Percentiles rank a stretch among this genome's conserved stretches.
These are phyloP conservation scores for Scaptomyza cyrtandrae DNA, from an alignment of 2,888 invertebrate genomes.

Conservation along the genomic window DNA sequence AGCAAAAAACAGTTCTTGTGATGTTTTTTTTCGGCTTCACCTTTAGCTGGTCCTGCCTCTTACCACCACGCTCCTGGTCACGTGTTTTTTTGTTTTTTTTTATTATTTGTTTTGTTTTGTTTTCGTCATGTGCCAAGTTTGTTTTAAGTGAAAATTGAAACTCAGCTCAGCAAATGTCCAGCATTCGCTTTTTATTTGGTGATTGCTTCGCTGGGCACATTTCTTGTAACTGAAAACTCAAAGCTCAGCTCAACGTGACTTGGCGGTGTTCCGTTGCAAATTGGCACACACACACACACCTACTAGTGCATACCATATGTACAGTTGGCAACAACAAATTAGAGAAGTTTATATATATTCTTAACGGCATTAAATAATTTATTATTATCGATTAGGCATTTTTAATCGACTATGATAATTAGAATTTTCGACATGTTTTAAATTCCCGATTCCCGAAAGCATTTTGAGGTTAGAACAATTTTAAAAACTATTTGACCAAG, in stretches of 20 bases:
- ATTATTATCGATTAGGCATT: too few relatives aligned
- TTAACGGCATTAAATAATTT: too few relatives aligned
- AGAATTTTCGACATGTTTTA: too few relatives aligned
- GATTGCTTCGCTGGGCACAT: slow-evolving; percentile 66
- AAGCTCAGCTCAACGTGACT: slow-evolving; percentile 62
- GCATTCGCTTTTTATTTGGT: slow-evolving; percentile 66
- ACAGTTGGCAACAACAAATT: too few relatives aligned
- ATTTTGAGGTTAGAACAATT: too few relatives aligned
- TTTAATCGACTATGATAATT: too few relatives aligned
- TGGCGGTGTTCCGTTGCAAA: slow-evolving; percentile 28
- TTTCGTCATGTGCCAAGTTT: slow-evolving; percentile 67
- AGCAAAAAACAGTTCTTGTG: slow-evolving; percentile 7
- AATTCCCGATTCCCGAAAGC: too few relatives aligned
- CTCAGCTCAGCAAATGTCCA: slow-evolving; percentile 77
- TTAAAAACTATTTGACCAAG: background rate
- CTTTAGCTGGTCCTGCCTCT: background rate
- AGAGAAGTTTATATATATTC: too few relatives aligned
- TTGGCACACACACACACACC: background rate
- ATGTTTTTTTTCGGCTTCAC: background rate
- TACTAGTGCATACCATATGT: too few relatives aligned
- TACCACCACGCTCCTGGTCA: slow-evolving; percentile 4
- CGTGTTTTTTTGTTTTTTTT: slow-evolving; percentile 14
- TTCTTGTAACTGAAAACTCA: slow-evolving; percentile 74
- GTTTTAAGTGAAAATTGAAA: slow-evolving; percentile 79
- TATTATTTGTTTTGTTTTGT: background rate